Evolutionary conservation across 2,888 invertebrate species (phyloP), one percentile per base, ranked within the genome.

Genomic region (Hypercompe scribonia): DNA sequence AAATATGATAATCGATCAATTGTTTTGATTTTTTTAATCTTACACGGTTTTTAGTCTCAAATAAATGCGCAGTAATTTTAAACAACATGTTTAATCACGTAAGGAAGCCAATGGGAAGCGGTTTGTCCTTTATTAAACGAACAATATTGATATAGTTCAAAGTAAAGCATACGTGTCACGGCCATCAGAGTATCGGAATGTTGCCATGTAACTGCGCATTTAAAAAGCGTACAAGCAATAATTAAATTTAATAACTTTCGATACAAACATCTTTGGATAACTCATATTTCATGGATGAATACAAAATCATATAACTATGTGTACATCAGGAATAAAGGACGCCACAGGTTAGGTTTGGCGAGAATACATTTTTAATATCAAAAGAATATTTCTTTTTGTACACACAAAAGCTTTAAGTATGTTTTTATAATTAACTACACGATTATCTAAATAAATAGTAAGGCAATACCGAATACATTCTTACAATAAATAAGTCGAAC

Each of bases 261-360:
- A 85, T 80, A 81, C 78, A 84, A 78, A 81, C 78, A 86, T 87
- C 87, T 88, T 87, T 86, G 87, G 87, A 87, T 81, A 83, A 83
- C 75, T 81, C 77, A 82, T 78, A 77, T 70, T 77, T 84, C 64
- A 73, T 85, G 77, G 78, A 85, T 76, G 34, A 74, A 76, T 78
- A 81, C 64, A 84, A 78, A 80, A 76, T 54, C 58, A 63, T 28
- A 71, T 70, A 82, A 79, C 77, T 72, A 78, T 31, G 81, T 78
- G 72, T 78, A 78, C 67, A 77, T 73, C 61, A 74, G 71, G 69
- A 77, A 72, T 69, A 21, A 73, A 73, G 42, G 73, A 68, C 80
- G 73, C 70, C 67, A 50, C n/a, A 69, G 42, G 61, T 68, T 71
- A 67, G 74, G 66, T 70, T 70, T 65, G 54, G 67, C 50, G 64